Evolutionary conservation across 2,888 invertebrate genomes (phyloP).

Genomic region (Autographa gamma): DNA sequence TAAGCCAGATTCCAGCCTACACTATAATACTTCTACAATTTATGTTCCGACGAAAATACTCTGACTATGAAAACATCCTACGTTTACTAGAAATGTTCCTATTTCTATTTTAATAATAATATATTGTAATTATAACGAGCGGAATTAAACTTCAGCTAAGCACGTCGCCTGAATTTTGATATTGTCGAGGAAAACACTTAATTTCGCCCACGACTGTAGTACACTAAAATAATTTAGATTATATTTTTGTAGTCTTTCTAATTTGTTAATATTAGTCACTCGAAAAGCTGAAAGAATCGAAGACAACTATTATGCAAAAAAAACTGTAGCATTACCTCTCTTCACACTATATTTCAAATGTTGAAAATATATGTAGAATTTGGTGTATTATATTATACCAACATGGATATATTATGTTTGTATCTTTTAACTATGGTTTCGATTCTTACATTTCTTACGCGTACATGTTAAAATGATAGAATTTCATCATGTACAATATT

Average conservation of each 20-base stretch:
- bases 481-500: too few species aligned
- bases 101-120: slow-evolving; percentile 29
- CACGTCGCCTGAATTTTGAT: slow-evolving; percentile 31
- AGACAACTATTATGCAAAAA: too few species aligned
- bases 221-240: slow-evolving; percentile 13
- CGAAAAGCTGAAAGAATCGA: neutral
- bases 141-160: slow-evolving; percentile 42
- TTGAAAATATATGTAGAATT: too few species aligned
- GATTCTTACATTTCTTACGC: too few species aligned
- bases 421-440: too few species aligned
- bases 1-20: slow-evolving; percentile 18
- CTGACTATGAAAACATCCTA: slow-evolving; percentile 39
- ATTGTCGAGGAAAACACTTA: slow-evolving; percentile 30
- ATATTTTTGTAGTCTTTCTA: neutral
- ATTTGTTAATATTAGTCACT: neutral
- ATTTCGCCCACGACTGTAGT: slow-evolving; percentile 8
- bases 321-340: too few species aligned
- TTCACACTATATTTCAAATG: too few species aligned
- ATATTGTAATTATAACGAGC: slow-evolving; percentile 37
- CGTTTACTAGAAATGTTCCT: slow-evolving; percentile 29
- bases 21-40: slow-evolving; percentile 31
- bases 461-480: too few species aligned
- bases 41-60: slow-evolving; percentile 47
- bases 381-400: too few species aligned
- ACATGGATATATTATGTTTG: too few species aligned